Evolutionary conservation across 92 coral and sea anemone species (phyloP).

Genomic region (Porites cylindrica): DNA sequence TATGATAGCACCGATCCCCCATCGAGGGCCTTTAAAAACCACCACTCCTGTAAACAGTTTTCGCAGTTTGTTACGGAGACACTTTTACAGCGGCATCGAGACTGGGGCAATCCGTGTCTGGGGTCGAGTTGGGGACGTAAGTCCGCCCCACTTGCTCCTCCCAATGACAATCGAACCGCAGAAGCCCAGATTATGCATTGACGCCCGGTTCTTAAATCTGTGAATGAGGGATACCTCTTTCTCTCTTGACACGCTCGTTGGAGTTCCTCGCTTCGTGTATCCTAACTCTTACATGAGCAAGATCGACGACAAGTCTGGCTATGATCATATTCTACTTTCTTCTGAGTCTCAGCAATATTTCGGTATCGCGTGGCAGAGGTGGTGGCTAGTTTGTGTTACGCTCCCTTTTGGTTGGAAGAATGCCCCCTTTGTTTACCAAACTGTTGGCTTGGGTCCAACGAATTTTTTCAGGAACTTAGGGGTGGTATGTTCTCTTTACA

Average conservation of each 20-base stretch:
- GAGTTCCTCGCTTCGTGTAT: constrained; percentile 1
- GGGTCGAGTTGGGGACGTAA: constrained; percentile 45
- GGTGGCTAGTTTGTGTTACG: constrained; percentile 10
- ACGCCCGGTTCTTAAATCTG: background rate
- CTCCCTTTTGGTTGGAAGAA: constrained; percentile 59
- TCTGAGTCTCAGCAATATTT: background rate
- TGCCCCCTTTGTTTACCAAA: constrained; percentile 27
- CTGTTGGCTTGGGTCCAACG: constrained; percentile 43
- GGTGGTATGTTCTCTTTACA: constrained; percentile 50
- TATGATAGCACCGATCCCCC: constrained; percentile 47
- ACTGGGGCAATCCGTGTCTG: constrained; percentile 50
- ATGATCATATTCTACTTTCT: background rate
- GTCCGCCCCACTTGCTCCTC: constrained; percentile 42
- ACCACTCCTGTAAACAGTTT: constrained; percentile 56
- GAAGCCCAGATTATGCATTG: constrained; percentile 16
- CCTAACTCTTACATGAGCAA: background rate
- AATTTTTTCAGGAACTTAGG: constrained; percentile 47
- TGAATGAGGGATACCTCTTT: constrained; percentile 17
- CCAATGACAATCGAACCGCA: constrained; percentile 38
- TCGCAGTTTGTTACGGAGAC: constrained; percentile 39
- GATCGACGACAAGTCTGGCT: background rate
- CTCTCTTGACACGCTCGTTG: constrained; percentile 1
- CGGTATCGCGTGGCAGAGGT: background rate
- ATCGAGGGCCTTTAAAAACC: constrained; percentile 37
- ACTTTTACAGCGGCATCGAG: constrained; percentile 24